Conservation (phyloP, 2,888 invertebrate species). For the Tetropium fuscum region DNA sequence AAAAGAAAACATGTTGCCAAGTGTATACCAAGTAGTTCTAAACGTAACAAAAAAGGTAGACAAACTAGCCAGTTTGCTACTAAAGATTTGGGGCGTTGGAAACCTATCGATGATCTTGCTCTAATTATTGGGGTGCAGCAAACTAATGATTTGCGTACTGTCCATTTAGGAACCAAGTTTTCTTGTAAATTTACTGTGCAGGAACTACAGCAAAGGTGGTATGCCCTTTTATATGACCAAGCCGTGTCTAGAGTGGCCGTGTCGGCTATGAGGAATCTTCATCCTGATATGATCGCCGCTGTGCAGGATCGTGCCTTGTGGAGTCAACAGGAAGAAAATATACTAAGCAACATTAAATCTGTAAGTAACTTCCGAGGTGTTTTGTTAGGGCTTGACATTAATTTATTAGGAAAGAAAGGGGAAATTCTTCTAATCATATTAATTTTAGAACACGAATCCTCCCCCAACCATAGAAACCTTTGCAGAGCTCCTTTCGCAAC, state of each 20-base stretch:
- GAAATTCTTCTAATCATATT: too few relatives aligned
- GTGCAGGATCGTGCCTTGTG: conserved; percentile 92
- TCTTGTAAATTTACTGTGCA: conserved; percentile 94
- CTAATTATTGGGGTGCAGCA: conserved; percentile 91
- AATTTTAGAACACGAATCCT: conserved; percentile 76
- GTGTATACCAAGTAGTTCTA: conserved; percentile 61
- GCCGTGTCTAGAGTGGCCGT: conserved; percentile 92
- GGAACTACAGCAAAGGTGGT: conserved; percentile 97
- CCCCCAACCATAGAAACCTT: conserved; percentile 83
- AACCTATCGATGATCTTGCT: conserved; percentile 95
- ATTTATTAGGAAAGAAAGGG: too few relatives aligned
- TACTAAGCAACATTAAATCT: conserved; percentile 84
- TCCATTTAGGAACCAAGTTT: conserved; percentile 94
- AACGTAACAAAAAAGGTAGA: conserved; percentile 71
- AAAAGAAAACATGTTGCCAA: conserved; percentile 66
- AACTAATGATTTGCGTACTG: conserved; percentile 83
- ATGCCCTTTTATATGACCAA: conserved; percentile 94
- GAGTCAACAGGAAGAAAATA: conserved; percentile 89
- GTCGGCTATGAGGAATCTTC: conserved; percentile 92
- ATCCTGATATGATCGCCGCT: conserved; percentile 88
- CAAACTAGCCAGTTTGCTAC: conserved; percentile 78
- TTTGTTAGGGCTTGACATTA: too few relatives aligned
- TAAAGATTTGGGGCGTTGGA: conserved; percentile 94
- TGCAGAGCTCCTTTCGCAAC: conserved; percentile 84
- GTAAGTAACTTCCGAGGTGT: conserved; percentile 69